These are phyloP conservation scores for Andrena cerasifolii DNA, from an alignment of 1,140 invertebrate genomes.

Conservation along the genomic window DNA sequence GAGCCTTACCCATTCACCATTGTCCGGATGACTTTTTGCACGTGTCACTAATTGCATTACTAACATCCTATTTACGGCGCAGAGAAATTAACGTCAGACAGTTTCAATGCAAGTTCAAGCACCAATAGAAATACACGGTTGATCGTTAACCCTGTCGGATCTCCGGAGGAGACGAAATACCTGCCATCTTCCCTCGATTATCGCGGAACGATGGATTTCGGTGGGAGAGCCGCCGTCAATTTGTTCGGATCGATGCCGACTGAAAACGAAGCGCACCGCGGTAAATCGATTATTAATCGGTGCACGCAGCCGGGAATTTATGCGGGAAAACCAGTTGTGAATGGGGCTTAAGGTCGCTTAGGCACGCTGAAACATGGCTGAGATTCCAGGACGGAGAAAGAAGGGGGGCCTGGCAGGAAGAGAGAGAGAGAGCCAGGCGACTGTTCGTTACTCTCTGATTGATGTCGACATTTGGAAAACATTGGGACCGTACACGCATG, in stretches of 20 bases:
- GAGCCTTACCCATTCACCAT: too few relatives aligned
- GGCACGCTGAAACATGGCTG: constrained; percentile 29
- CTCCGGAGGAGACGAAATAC: background rate
- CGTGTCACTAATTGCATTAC: too few relatives aligned
- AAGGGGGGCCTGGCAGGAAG: background rate
- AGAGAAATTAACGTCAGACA: too few relatives aligned
- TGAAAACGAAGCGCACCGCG: background rate
- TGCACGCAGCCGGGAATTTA: constrained; percentile 18
- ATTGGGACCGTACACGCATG: constrained; percentile 45
- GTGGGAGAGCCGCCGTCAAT: background rate
- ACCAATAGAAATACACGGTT: too few relatives aligned
- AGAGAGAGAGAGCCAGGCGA: constrained; percentile 6
- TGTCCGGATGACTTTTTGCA: too few relatives aligned
- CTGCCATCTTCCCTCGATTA: background rate
- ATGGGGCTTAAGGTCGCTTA: constrained; percentile 20
- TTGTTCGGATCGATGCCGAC: constrained; percentile 4
- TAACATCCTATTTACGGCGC: too few relatives aligned
- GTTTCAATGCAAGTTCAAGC: too few relatives aligned
- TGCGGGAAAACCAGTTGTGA: constrained; percentile 34
- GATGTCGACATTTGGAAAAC: constrained; percentile 71
- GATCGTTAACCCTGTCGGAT: too few relatives aligned
- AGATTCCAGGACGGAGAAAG: constrained; percentile 40
- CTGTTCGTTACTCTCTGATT: constrained; percentile 61
- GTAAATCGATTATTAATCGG: constrained; percentile 38
- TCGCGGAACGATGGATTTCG: background rate